Base-by-base conservation (phyloP, 2,888 invertebrate genomes). In the Yponomeuta evonymella region DNA sequence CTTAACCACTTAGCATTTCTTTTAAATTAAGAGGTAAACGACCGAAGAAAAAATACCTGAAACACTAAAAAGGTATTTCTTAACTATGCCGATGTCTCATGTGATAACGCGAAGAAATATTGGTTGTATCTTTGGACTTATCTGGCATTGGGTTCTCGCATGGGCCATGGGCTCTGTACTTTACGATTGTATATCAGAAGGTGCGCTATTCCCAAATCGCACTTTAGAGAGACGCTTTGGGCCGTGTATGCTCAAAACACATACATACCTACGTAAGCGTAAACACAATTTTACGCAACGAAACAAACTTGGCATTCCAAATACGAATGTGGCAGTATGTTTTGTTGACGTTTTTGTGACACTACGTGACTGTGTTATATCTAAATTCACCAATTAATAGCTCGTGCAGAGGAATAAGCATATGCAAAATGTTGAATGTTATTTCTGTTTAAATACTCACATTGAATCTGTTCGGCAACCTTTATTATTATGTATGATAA, bases 151-250 rank as follows among this genome's bases (percentile, higher is more conserved):
- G 58, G 48, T 72, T 68, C 75, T 77, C 84, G 72, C 79, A 79
- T 82, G 75, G 72, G 72, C 73, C 79, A 73, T 73, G 70, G 71
- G 78, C 79, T 77, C 77, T 77, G 82, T 86, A 85, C 84, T 89
- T 91, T 90, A 90, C 87, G 51, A 84, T 83, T 85, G 51, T 58
- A 85, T 90, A 91, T 92, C 90, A 89, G 90, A 85, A 87, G 88
- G 87, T 90, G 88, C 88, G 87, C 90, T 91, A 92, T 91, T 92
- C 91, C 91, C 91, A 86, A 91, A 92, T 89, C 90, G 90, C 91
- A 91, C 91, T 91, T 91, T 85, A 89, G 89, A 81, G 88, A 79
- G 84, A 83, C 83, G 83, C 80, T 84, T 83, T 84, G 83, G 82
- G 78, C 82, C 81, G 77, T 79, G 81, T 82, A 79, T 81, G 69